Base-by-base conservation (phyloP, 2,888 invertebrate genomes). In the Desoria tigrina region DNA sequence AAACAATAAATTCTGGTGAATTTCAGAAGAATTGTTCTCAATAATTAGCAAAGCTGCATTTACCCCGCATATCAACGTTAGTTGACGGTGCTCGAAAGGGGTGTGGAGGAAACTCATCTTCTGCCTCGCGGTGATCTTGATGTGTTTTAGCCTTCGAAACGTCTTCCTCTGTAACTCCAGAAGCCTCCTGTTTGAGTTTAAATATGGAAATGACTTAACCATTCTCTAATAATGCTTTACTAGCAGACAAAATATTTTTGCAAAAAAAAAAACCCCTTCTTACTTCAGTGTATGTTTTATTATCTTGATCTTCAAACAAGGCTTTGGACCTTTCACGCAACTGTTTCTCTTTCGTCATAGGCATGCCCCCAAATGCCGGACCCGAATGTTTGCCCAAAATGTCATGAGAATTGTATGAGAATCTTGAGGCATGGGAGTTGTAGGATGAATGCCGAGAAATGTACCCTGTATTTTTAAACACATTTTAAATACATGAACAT, bases 361-460 rank as follows among this genome's bases (percentile, higher is more conserved):
- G 21, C 2, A 60, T 26, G 7, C 69, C 71, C 11, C 72, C 59
- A 4, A 32, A 7, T 11, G 32, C 32, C 11, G 32, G 32, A 32
- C 4, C 32, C 2, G 72, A 81, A 53, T 65, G 57, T 1, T 85
- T 82, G 73, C 90, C 90, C 76, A 94, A 84, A 75, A 93, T 84
- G 83, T 95, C 95, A 81, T 95, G 94, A 42, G 94, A 95, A 72
- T 93, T 94, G 81, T 95, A 94, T 65, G 95, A 94, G 78, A 94
- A 85, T 77, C 93, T 86, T 66, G 94, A 94, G 78, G 92, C 92
- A 81, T 95, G 95, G 69, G 95, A 95, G 77, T 94, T 94, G 83
- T 95, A 94, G 77, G 94, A 95, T 76, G 93, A 94, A 82, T 94
- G 94, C 76, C 94, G 87, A 74, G 94, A 80, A 65, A 90, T 90